A percentile compares a stretch with the other conserved stretches of the same genome.
These are phyloP conservation scores for Drosophila multiciliata DNA, from an alignment of 2,888 invertebrate genomes.

Conservation along the genomic window DNA sequence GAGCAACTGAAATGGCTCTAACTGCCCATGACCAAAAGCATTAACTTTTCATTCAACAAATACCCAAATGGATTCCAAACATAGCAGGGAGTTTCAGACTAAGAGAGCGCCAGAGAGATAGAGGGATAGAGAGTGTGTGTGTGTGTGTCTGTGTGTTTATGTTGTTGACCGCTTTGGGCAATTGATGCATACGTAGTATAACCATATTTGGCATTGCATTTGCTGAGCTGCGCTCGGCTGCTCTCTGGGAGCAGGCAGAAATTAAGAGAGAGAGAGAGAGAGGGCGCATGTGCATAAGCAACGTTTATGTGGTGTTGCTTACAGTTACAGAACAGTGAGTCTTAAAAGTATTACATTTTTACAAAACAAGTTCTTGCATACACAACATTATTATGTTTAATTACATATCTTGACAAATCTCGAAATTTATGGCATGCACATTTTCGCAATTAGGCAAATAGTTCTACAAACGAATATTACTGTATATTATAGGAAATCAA, in stretches of 20 bases:
- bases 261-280: not conserved
- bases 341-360: not conserved
- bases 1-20: conserved; percentile 15
- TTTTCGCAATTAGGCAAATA: not conserved
- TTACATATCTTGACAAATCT: not conserved
- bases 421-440: not conserved
- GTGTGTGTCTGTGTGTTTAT: not conserved
- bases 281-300: conserved; percentile 56
- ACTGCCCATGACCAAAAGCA: conserved; percentile 34
- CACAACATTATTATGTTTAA: not conserved
- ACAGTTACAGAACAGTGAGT: conserved; percentile 1
- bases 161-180: conserved; percentile 40
- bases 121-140: not conserved
- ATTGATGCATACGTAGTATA: conserved; percentile 55
- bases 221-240: conserved; percentile 57
- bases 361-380: not conserved
- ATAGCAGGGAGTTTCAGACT: not conserved
- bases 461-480: not conserved
- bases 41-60: conserved; percentile 53
- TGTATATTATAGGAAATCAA: not conserved
- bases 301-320: conserved; percentile 30
- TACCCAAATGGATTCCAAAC: conserved; percentile 5
- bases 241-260: conserved; percentile 21
- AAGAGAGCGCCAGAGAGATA: conserved; percentile 11
- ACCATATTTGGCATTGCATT: conserved; percentile 78